Base-by-base conservation (phyloP, 2,113 vertebrate genomes). In the Eolophus roseicapilla region DNA sequence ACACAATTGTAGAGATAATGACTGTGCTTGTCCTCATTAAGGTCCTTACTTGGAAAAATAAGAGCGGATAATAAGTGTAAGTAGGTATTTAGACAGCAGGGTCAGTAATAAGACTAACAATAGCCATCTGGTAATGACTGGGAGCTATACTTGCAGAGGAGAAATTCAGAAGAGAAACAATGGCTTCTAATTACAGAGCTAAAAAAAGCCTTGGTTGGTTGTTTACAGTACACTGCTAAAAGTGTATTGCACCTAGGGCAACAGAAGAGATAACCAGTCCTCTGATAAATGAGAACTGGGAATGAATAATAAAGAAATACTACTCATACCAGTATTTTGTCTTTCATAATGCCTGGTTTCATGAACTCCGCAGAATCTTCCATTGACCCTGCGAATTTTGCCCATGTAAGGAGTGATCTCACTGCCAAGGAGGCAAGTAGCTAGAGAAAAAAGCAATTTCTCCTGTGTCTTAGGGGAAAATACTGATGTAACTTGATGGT, bases 131-230 rank as follows among this genome's bases (percentile, higher is more conserved):
- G 35, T 94, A 74, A 52, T 93, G 92, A 81, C 92, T 90, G 85
- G 78, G 64, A 96, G 90, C 68, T 77, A n/a, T 49, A 37, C 29
- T 91, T 86, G 47, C 60, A 86, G 78, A 55, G 62, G 80, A 86
- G 59, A 94, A 96, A 95, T 83, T 75, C 88, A 93, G 75, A 64
- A 86, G 46, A 86, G 79, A 43, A 94, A 63, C 17, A 83, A 74
- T 31, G 71, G 8, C 43, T 90, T 86, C 69, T 86, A 92, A 92
- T 96, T 90, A 73, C 55, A 60, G 29, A 68, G 68, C 64, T 80
- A 57, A 88, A 93, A 91, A 82, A 90, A 75, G 13, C 50, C 8
- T 6, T 63, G 47, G 5, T 35, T 94, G n/a, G 17, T 91, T 82
- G 69, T 90, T 93, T 83, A 64, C 65, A 82, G n/a, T 71, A 33